Conservation (phyloP, 2,797 vertebrate genomes). For the Spheniscus humboldti region DNA sequence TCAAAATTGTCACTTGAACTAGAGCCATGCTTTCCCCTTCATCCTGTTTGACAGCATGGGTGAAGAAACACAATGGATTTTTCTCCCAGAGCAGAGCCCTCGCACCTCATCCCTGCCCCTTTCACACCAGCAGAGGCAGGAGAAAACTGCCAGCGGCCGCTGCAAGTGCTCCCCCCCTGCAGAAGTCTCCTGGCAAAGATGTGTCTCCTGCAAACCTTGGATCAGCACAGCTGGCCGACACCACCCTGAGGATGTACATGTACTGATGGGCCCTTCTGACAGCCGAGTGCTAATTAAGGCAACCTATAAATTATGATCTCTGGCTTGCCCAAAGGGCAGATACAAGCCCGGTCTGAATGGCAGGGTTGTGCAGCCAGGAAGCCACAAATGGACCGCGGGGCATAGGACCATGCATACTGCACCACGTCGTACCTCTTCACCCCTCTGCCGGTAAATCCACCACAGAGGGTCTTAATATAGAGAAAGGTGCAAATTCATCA, state of each 20-base stretch:
- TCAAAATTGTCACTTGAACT: background rate
- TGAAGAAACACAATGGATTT: background rate
- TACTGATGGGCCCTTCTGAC: background rate
- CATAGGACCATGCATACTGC: background rate
- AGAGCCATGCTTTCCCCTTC: background rate
- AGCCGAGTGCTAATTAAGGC: background rate
- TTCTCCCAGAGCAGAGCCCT: background rate
- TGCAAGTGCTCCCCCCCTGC: accelerated
- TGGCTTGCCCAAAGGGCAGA: background rate
- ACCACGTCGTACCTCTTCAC: background rate
- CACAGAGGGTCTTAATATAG: background rate
- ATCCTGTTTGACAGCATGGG: background rate
- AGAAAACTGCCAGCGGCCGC: background rate
- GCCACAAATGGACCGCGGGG: background rate
- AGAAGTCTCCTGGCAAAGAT: background rate
- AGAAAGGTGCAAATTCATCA: background rate
- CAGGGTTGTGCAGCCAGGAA: background rate
- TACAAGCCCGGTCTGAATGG: background rate
- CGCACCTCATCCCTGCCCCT: accelerated
- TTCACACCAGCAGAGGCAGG: background rate
- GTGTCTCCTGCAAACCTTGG: background rate
- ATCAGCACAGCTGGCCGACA: background rate
- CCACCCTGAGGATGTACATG: background rate
- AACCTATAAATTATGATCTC: background rate
- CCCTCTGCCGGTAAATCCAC: background rate